Percentiles rank a stretch among this genome's conserved stretches.
Evolutionary conservation across 1,140 invertebrate genomes (phyloP).

Genomic region (Bombus terrestris): DNA sequence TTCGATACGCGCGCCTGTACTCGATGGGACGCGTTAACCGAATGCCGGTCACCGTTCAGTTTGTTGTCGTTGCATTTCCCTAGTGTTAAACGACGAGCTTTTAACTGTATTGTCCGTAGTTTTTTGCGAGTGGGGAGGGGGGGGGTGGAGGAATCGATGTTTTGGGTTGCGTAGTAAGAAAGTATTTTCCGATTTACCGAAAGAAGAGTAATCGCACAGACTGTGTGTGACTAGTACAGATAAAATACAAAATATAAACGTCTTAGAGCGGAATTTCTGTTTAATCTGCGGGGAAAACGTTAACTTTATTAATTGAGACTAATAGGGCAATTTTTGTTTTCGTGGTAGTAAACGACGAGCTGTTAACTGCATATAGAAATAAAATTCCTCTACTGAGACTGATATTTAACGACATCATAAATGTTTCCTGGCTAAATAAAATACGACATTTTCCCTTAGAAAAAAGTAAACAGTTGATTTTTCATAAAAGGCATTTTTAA

Average conservation of each 20-base stretch:
- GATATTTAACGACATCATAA: neutral
- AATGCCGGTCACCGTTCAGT: neutral
- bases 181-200: too few relatives aligned
- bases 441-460: neutral
- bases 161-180: neutral
- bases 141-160: too few relatives aligned
- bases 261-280: too few relatives aligned
- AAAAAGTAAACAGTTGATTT: neutral
- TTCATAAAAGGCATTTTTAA: neutral
- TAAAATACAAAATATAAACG: too few relatives aligned
- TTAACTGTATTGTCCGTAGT: neutral
- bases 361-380: too few relatives aligned
- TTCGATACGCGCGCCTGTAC: constrained; percentile 4
- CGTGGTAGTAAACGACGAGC: too few relatives aligned
- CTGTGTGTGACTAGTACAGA: too few relatives aligned
- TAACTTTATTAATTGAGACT: too few relatives aligned
- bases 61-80: neutral
- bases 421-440: neutral
- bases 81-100: neutral
- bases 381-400: too few relatives aligned
- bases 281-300: too few relatives aligned
- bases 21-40: neutral
- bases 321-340: too few relatives aligned
- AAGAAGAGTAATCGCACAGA: too few relatives aligned
- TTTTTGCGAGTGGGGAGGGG: accelerated